Evolutionary conservation across 2,888 invertebrate genomes (phyloP), one percentile per base, ranked within the genome.

Genomic region (Slavum lentiscoides): DNA sequence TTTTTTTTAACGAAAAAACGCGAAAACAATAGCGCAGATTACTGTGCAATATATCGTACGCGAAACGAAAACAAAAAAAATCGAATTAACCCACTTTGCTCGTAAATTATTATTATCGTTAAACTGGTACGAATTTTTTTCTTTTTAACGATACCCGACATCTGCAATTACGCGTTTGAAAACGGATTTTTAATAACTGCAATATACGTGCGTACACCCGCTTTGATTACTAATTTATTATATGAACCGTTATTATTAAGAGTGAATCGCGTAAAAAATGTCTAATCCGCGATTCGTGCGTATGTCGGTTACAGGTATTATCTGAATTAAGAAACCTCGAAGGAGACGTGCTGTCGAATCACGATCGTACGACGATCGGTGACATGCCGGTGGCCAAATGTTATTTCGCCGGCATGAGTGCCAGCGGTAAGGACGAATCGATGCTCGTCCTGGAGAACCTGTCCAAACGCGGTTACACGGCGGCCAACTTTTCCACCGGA

Each of bases 371-470:
- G 49, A 84, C 86, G 11, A 88, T 85, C 76, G 87, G 91, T 74
- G 88, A 88, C 80, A 88, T 91, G 84, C 91, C 92, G 75, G 90
- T 93, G 62, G 93, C 93, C 64, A 90, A 90, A 72, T 92, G 92
- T 86, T 90, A 91, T 85, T 91, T 91, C 85, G 90, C 91, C 53
- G 89, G 90, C 84, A 91, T 91, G 85, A 89, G 88, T 73, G 87
- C 89, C 8, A 89, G 88, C 17, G 86, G 86, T 5, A 87, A 86
- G 13, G 86, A 87, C 7, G 91, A 91, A 88, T 93, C 90, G 84
- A 90, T 91, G 85, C 89, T 94, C 53, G 93, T 94, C 19, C 86
- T 94, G 84, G 92, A 93, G 86, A 93, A 94, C 85, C 90, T 93
- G 81, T 90, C 91, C 67, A 89, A 91, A 7, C 87, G 88, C 11